Evolutionary conservation across 2,888 invertebrate species (phyloP), one percentile per base, ranked within the genome.

Genomic region (Dryadula phaetusa): DNA sequence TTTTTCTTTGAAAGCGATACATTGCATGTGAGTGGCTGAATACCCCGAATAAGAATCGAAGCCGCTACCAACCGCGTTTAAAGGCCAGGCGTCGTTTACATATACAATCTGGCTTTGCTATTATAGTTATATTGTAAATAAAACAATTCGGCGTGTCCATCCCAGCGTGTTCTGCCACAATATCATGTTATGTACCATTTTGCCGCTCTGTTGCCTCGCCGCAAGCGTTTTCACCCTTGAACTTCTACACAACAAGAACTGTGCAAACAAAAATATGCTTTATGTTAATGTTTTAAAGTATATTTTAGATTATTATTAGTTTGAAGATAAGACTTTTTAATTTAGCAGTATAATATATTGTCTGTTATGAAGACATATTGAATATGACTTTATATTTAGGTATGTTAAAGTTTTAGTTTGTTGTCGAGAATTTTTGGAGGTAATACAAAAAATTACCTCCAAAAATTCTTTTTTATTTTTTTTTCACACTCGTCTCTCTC

Each of bases 131-230:
- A 60, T 22, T 22, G 7, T 42, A 85, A 82, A 61, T 77, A 77
- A 84, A 85, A 87, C 88, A 87, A 87, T 86, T 77, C 81, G 70
- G 72, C 64, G 65, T 70, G 76, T 70, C 73, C 73, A 76, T 76
- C 75, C 82, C 85, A 86, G 82, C 84, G 86, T 63, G 34, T 49
- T 42, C 25, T 70, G 67, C 75, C 74, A 86, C 88, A 89, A 87
- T 88, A 90, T 90, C 88, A 77, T 74, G 90, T 92, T 91, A 91
- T 84, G 83, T 81, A 76, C 80, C 89, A 84, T 88, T 91, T 92
- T 90, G 83, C 86, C 85, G 85, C 80, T 72, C 76, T 78, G 75
- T 66, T 80, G 85, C 82, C 58, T 76, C 70, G 76, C 79, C 77
- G 74, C 81, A 67, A 79, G 83, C 83, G 60, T 42, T 62, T 66